A percentile compares a stretch with the other conserved stretches of the same genome.
Conservation (phyloP, 2,797 vertebrate species). For the Karalla daura region DNA sequence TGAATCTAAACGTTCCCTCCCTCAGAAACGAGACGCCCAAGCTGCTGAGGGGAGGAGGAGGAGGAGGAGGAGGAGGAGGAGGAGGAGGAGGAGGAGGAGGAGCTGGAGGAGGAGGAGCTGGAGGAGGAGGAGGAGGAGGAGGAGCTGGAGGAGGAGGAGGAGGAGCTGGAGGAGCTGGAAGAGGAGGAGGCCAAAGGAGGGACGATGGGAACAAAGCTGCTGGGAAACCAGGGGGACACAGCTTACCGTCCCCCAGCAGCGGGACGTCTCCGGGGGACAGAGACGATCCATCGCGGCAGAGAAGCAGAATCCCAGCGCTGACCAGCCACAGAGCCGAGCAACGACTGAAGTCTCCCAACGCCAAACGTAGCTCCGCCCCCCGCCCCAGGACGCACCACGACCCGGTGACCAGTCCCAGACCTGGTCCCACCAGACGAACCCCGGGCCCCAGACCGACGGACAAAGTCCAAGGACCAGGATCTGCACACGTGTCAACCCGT, state of each 20-base stretch:
- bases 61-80: too few species aligned
- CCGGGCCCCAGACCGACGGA: neutral
- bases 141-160: too few species aligned
- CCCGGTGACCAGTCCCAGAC: conserved; percentile 15
- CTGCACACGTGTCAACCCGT: neutral
- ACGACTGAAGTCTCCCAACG: conserved; percentile 31
- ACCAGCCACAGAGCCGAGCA: conserved; percentile 22
- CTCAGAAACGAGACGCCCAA: conserved; percentile 25
- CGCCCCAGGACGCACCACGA: neutral
- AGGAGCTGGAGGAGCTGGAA: too few species aligned
- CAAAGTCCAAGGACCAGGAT: conserved; percentile 1
- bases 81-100: too few species aligned
- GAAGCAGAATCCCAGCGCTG: conserved; percentile 45
- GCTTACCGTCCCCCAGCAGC: too few species aligned
- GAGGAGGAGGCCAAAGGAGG: conserved; percentile 29
- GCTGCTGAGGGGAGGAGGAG: too few species aligned
- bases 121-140: too few species aligned
- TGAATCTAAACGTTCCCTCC: conserved; percentile 46
- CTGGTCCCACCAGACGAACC: neutral
- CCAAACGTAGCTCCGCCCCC: conserved; percentile 7
- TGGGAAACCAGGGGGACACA: conserved; percentile 2
- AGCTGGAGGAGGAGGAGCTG: too few species aligned
- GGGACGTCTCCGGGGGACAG: conserved; percentile 18
- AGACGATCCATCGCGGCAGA: conserved; percentile 13
- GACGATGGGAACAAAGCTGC: conserved; percentile 27